Evolutionary conservation across 2,888 invertebrate species (phyloP).

Genomic region (Apamea epomidion): DNA sequence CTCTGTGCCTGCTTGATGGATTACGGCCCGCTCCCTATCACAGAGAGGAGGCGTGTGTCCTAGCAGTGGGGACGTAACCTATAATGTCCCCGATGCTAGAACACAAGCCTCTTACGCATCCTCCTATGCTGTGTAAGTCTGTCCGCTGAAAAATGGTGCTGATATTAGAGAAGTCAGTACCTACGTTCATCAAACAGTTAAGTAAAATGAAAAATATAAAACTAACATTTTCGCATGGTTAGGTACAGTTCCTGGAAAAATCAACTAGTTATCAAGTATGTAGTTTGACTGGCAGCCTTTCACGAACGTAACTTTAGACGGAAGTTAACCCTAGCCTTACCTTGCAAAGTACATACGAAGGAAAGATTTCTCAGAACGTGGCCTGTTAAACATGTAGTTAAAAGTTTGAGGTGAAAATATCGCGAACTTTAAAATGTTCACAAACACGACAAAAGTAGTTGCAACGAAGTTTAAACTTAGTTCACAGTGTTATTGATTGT

Average conservation of each 20-base stretch:
- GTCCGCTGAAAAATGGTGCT: background rate
- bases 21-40: background rate
- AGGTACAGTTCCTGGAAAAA: background rate
- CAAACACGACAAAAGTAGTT: conserved; percentile 1
- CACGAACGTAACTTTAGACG: background rate
- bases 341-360: conserved; percentile 11
- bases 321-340: conserved; percentile 4
- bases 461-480: background rate
- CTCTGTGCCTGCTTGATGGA: background rate
- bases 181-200: background rate
- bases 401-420: conserved; percentile 39
- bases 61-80: background rate
- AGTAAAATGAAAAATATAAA: background rate
- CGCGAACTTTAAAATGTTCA: conserved; percentile 15
- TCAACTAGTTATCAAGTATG: background rate
- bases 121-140: background rate
- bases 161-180: background rate
- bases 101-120: too few relatives aligned
- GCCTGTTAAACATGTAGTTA: conserved; percentile 42
- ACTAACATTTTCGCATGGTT: background rate
- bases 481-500: background rate
- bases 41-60: background rate
- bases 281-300: background rate
- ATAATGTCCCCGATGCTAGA: background rate
- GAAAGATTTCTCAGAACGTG: conserved; percentile 15